phyloP scores from a whole-genome alignment of 2,797 vertebrate species.

The Basileuterus tristriatus region DNA sequence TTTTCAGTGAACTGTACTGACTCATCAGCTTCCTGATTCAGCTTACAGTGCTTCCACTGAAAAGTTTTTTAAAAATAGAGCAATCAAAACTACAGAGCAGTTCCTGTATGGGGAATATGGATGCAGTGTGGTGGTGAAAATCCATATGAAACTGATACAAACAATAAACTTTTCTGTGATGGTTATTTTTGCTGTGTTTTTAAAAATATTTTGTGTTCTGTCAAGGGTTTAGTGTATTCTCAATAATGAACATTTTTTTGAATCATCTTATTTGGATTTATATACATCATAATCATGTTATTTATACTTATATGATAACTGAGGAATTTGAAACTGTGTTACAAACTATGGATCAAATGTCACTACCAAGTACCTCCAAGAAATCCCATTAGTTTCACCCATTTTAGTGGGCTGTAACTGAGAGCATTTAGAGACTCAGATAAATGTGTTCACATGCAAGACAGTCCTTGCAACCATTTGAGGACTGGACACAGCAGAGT shows the following conservation, averaged over 20 bases:
- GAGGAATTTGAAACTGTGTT: background rate
- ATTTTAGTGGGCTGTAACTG: background rate
- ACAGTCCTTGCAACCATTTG: background rate
- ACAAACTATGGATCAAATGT: constrained; percentile 18
- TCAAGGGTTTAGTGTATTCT: background rate
- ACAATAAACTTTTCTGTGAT: background rate
- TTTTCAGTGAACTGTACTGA: constrained; percentile 35
- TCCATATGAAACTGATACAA: background rate
- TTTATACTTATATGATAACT: background rate
- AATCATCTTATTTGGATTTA: background rate
- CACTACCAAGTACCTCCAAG: background rate
- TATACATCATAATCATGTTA: background rate
- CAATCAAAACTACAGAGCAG: background rate
- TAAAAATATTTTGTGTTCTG: background rate
- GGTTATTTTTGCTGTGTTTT: background rate
- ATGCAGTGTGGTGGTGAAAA: background rate
- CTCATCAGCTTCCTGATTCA: constrained; percentile 62
- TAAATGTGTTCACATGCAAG: background rate
- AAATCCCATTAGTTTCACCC: constrained; percentile 39
- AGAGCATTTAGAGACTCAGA: background rate
- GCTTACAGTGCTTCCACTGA: background rate
- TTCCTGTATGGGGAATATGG: background rate
- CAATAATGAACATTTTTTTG: background rate
- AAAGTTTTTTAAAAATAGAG: background rate
- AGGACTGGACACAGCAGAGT: background rate